Percentiles rank a stretch among this genome's conserved stretches.
Conservation (phyloP, 2,888 invertebrate genomes). For the Epirrita christyi region DNA sequence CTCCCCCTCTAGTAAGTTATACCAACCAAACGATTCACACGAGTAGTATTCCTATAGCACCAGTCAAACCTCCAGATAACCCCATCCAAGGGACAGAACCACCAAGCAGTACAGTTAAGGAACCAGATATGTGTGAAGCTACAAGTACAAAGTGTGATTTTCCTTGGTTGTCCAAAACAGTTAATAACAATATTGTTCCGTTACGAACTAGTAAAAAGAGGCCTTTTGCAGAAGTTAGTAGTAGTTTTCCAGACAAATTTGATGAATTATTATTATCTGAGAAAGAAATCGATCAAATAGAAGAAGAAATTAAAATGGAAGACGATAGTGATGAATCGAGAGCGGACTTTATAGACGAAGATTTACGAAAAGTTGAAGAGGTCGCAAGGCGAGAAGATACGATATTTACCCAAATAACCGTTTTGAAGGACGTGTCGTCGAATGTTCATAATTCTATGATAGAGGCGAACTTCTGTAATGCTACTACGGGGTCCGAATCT, state of each 20-base stretch:
- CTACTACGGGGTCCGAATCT: conserved; percentile 76
- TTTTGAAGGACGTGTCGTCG: conserved; percentile 76
- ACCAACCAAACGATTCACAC: conserved; percentile 67
- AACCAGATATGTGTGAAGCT: conserved; percentile 62
- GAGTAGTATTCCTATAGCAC: conserved; percentile 78
- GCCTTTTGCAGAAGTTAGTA: conserved; percentile 76
- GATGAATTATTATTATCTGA: conserved; percentile 56
- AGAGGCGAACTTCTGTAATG: conserved; percentile 74
- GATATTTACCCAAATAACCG: conserved; percentile 78
- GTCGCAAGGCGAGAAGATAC: conserved; percentile 74
- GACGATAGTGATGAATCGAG: conserved; percentile 41
- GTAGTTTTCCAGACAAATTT: conserved; percentile 67
- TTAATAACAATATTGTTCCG: conserved; percentile 76
- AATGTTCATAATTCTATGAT: conserved; percentile 75
- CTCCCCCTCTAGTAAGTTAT: conserved; percentile 67
- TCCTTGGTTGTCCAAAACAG: conserved; percentile 79
- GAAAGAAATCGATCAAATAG: conserved; percentile 36
- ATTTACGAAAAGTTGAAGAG: conserved; percentile 66
- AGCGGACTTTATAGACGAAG: conserved; percentile 50
- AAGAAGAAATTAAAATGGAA: conserved; percentile 35
- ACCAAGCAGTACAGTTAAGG: conserved; percentile 77
- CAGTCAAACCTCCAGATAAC: conserved; percentile 78
- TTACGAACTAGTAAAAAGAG: conserved; percentile 72
- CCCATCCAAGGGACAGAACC: conserved; percentile 79
- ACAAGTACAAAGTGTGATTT: conserved; percentile 72